These are phyloP conservation scores for Lucifuga dentata DNA, from an alignment of 2,113 vertebrate species.

Conservation along the genomic window DNA sequence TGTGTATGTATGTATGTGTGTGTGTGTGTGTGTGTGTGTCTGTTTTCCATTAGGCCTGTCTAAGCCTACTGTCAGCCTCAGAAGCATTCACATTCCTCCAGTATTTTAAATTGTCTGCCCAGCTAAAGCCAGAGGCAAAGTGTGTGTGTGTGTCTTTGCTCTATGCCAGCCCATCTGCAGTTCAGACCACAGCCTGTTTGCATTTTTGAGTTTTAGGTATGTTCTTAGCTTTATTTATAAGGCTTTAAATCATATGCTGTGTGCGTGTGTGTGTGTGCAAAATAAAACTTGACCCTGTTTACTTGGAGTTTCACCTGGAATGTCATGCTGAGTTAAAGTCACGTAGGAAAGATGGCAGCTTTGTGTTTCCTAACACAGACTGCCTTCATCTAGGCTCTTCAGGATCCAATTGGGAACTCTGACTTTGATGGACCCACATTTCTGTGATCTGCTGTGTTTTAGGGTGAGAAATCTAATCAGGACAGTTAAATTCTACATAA, in stretches of 20 bases:
- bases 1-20: not conserved
- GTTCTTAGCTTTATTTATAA: conserved; percentile 39
- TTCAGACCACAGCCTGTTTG: conserved; percentile 22
- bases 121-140: conserved; percentile 36
- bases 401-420: no score
- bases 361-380: no score
- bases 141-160: not conserved
- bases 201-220: conserved; percentile 38
- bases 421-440: no score
- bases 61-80: conserved; percentile 37
- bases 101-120: conserved; percentile 38
- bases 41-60: conserved; percentile 8
- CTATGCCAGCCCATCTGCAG: conserved; percentile 44
- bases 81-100: conserved; percentile 58
- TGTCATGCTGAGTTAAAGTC: no score
- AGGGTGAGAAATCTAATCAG: no score
- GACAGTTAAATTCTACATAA: no score
- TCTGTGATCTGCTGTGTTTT: no score
- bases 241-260: conserved; percentile 26
- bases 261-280: no score
- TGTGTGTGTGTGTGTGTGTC: not conserved
- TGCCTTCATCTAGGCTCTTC: no score
- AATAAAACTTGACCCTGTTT: no score
- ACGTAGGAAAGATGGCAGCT: no score
- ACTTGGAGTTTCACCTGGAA: not conserved